Evolutionary conservation across 2,797 vertebrate genomes (phyloP).

Genomic region (Hydrophis major): DNA sequence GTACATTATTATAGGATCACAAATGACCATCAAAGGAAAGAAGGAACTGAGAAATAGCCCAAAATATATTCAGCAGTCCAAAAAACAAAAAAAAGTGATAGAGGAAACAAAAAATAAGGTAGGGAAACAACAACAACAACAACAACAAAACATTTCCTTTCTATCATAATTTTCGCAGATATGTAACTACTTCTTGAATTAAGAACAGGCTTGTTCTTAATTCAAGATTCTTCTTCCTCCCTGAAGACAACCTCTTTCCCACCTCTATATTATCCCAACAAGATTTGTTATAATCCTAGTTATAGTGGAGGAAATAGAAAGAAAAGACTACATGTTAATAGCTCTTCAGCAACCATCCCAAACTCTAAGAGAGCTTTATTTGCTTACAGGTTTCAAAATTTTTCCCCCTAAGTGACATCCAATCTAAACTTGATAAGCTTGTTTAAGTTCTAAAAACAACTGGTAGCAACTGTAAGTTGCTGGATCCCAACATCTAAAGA

Average conservation of each 20-base stretch:
- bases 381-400: not conserved
- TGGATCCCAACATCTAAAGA: not conserved
- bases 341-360: not conserved
- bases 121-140: not conserved
- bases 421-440: not conserved
- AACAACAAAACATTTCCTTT: not conserved
- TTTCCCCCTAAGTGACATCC: not conserved
- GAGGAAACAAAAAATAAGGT: not conserved
- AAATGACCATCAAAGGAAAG: not conserved
- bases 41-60: not conserved
- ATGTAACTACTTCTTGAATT: not conserved
- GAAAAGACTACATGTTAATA: not conserved
- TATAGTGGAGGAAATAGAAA: not conserved
- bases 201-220: not conserved
- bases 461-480: not conserved
- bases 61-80: not conserved
- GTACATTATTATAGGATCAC: not conserved
- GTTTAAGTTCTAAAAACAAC: not conserved
- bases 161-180: not conserved
- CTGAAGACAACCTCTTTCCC: not conserved
- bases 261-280: not conserved
- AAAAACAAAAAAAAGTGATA: not conserved
- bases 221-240: not conserved
- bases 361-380: not conserved
- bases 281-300: not conserved